Conservation (phyloP, 2,888 invertebrate genomes). For the Erebia aethiops region DNA sequence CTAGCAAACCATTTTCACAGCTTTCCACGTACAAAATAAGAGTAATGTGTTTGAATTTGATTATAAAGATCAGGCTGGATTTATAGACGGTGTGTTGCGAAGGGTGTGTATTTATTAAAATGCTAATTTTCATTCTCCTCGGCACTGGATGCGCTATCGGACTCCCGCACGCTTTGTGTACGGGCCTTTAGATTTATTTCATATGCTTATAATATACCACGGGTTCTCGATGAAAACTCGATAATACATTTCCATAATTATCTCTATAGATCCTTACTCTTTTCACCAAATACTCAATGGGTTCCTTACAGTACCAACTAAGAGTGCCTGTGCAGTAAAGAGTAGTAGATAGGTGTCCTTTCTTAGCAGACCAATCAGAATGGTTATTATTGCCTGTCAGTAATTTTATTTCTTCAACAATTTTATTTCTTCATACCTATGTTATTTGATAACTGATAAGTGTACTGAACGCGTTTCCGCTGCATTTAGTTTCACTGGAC, state of each 20-base stretch:
- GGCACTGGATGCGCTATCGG: slow-evolving; percentile 80
- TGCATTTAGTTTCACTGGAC: too few species aligned
- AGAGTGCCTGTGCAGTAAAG: too few species aligned
- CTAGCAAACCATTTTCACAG: slow-evolving; percentile 43
- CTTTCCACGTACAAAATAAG: slow-evolving; percentile 68
- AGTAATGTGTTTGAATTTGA: slow-evolving; percentile 80
- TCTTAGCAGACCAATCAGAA: background rate
- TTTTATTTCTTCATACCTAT: too few species aligned
- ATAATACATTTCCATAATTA: slow-evolving; percentile 28
- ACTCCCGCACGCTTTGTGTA: slow-evolving; percentile 78
- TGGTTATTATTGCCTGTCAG: background rate
- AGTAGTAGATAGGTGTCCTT: too few species aligned
- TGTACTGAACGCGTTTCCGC: too few species aligned
- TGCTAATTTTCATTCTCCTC: slow-evolving; percentile 78
- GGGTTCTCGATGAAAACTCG: slow-evolving; percentile 57
- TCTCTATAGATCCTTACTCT: background rate
- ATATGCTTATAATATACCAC: slow-evolving; percentile 61
- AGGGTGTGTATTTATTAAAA: slow-evolving; percentile 84
- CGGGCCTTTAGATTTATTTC: slow-evolving; percentile 79
- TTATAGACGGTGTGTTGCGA: slow-evolving; percentile 78
- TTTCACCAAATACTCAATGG: too few species aligned
- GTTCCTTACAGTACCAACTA: too few species aligned
- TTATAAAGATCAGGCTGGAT: slow-evolving; percentile 79
- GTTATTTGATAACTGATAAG: too few species aligned
- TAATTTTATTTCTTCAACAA: background rate